Evolutionary conservation across 1,140 invertebrate species (phyloP).

Genomic region (Rhizoglyphus robini): DNA sequence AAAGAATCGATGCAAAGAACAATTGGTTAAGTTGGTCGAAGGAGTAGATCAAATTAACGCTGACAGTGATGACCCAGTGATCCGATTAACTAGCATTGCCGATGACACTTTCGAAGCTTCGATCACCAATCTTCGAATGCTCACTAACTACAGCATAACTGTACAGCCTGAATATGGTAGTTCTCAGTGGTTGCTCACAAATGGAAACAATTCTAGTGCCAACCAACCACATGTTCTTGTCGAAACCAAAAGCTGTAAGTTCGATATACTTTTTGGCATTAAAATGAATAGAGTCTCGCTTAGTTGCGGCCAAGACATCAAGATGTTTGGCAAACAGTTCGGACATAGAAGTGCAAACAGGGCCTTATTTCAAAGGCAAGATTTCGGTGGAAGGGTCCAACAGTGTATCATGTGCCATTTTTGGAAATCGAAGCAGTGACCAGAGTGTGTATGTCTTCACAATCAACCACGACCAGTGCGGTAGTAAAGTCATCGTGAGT

Average conservation of each 20-base stretch:
- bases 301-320: conserved; percentile 59
- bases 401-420: conserved; percentile 30
- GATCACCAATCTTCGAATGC: conserved; percentile 39
- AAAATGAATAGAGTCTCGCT: background rate
- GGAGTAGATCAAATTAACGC: background rate
- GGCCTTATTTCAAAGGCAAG: conserved; percentile 55
- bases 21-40: conserved; percentile 4
- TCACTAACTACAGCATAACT: conserved; percentile 61
- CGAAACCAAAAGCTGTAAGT: conserved; percentile 60
- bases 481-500: conserved; percentile 50
- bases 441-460: conserved; percentile 53
- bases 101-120: conserved; percentile 20
- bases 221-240: conserved; percentile 39
- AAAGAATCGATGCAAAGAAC: conserved; percentile 21
- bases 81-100: background rate
- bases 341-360: conserved; percentile 62
- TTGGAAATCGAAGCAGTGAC: conserved; percentile 40
- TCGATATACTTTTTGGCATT: conserved; percentile 11
- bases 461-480: conserved; percentile 56
- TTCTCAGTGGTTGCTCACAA: conserved; percentile 11
- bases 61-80: conserved; percentile 13
- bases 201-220: background rate
- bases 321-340: conserved; percentile 57
- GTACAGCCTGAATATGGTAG: conserved; percentile 35
- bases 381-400: conserved; percentile 48